Conservation (phyloP, 2,797 vertebrate species). For the Phoebastria nigripes region DNA sequence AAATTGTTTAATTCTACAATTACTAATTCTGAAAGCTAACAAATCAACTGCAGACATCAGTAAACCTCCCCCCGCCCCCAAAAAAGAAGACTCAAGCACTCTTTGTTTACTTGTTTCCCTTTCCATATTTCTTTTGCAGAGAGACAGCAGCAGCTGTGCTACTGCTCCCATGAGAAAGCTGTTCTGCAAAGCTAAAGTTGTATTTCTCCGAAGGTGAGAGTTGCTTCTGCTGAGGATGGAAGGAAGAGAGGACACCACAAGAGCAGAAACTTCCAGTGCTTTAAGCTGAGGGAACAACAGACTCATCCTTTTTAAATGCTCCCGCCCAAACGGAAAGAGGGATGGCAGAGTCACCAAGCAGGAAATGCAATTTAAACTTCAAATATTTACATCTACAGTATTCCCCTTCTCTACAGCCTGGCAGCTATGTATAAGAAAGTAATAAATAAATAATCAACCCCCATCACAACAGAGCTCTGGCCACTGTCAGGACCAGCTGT, state of each 20-base stretch:
- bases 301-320: background rate
- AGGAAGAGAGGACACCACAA: background rate
- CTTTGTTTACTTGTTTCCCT: background rate
- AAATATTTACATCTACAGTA: background rate
- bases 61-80: background rate
- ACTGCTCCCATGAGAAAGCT: background rate
- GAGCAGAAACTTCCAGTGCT: background rate
- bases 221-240: background rate
- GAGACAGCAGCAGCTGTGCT: background rate
- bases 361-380: background rate
- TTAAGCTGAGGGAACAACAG: background rate
- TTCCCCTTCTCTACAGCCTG: background rate
- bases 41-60: background rate
- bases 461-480: background rate
- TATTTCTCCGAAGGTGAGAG: background rate
- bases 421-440: background rate
- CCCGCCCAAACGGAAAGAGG: background rate
- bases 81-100: background rate
- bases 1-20: background rate
- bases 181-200: background rate
- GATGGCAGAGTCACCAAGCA: background rate
- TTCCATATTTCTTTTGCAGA: background rate
- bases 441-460: background rate
- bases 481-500: background rate
- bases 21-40: background rate